Conservation (phyloP, 2,113 vertebrate species). For the Seriola aureovittata region DNA sequence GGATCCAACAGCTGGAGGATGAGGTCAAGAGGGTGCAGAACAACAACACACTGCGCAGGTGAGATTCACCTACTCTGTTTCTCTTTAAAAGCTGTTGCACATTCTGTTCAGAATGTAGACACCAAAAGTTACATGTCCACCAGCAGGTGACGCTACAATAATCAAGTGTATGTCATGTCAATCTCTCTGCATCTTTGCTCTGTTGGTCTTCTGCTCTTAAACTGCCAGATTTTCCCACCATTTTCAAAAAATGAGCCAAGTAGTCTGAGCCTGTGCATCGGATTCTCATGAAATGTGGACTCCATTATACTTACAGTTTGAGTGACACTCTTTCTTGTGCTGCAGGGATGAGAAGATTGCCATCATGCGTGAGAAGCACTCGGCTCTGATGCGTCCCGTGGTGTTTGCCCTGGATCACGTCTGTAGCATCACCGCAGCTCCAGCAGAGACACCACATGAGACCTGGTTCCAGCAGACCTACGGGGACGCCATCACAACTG, state of each 20-base stretch:
- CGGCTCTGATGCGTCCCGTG: constrained; percentile 96
- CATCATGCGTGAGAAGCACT: constrained; percentile 99
- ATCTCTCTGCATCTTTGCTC: too few species aligned
- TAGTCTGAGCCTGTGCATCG: too few species aligned
- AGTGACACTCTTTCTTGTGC: neutral
- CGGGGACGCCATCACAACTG: constrained; percentile 91
- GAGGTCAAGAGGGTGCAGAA: constrained; percentile 98
- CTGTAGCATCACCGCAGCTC: constrained; percentile 93
- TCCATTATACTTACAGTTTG: neutral
- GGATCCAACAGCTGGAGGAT: constrained; percentile 96
- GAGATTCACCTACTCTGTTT: constrained; percentile 49
- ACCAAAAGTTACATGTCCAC: too few species aligned
- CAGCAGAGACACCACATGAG: constrained; percentile 96
- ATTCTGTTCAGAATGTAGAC: too few species aligned
- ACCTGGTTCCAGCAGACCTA: constrained; percentile 98
- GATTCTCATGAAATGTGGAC: too few species aligned
- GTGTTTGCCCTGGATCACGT: constrained; percentile 98
- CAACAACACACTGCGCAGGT: constrained; percentile 95
- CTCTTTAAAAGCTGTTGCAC: too few species aligned
- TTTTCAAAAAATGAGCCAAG: too few species aligned
- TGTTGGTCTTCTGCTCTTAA: too few species aligned
- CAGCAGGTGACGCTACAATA: too few species aligned
- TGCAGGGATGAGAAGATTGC: constrained; percentile 96
- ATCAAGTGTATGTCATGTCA: too few species aligned
- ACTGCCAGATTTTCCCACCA: too few species aligned